Evolutionary conservation across 1,140 invertebrate species (phyloP).

Genomic region (Saccostrea echinata): DNA sequence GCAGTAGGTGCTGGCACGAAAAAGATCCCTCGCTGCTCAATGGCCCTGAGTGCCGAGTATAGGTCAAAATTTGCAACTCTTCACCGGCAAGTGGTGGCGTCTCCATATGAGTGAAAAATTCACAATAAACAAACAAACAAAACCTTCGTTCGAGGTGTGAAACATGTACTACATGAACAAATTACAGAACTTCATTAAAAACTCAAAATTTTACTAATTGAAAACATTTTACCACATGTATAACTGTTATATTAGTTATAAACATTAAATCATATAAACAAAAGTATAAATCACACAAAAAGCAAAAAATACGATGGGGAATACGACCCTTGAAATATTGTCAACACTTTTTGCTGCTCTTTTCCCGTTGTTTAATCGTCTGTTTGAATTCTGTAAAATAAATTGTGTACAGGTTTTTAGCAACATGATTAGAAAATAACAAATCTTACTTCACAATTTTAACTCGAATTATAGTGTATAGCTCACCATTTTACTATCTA

Average conservation of each 20-base stretch:
- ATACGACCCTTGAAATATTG: conserved; percentile 89
- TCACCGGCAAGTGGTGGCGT: too few species aligned
- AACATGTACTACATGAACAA: too few species aligned
- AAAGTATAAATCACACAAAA: conserved; percentile 95
- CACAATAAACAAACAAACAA: too few species aligned
- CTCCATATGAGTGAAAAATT: too few species aligned
- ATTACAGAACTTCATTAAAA: too few species aligned
- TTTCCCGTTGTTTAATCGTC: conserved; percentile 27
- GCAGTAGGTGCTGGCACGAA: too few species aligned
- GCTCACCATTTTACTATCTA: not conserved
- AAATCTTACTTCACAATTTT: not conserved
- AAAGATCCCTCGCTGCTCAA: too few species aligned
- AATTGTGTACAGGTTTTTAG: not conserved
- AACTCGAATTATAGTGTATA: not conserved
- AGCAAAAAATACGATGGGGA: conserved; percentile 91
- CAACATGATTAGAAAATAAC: not conserved
- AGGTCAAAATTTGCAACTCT: too few species aligned
- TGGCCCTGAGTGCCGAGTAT: too few species aligned
- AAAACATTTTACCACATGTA: not conserved
- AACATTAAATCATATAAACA: not conserved
- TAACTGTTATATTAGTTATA: not conserved
- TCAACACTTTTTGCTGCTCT: conserved; percentile 83
- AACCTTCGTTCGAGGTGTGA: too few species aligned
- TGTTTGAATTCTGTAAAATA: not conserved
- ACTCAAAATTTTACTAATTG: too few species aligned